A percentile compares a stretch with the other conserved stretches of the same genome.
phyloP scores from a whole-genome alignment of 64 coral and sea anemone species.

The Acropora tenuis region DNA sequence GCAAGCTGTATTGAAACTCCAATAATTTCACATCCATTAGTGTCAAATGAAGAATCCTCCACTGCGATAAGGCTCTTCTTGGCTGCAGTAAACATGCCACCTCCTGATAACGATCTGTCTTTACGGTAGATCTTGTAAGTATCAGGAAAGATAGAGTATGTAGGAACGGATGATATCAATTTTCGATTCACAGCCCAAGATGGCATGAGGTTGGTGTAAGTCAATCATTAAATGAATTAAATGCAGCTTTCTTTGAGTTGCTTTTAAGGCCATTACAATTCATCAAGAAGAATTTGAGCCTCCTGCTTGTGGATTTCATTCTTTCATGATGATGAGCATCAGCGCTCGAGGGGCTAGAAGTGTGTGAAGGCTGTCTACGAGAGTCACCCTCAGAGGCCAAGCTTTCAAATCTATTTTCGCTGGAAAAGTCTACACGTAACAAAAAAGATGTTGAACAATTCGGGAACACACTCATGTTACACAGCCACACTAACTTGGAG shows the following conservation, averaged over 20 bases:
- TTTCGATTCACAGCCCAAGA: slow-evolving; percentile 17
- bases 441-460: background rate
- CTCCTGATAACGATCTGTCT: slow-evolving; percentile 12
- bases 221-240: background rate
- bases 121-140: slow-evolving; percentile 5
- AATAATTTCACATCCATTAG: background rate
- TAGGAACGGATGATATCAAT: background rate
- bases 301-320: background rate
- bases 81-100: slow-evolving; percentile 21
- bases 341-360: background rate
- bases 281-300: slow-evolving; percentile 12
- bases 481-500: background rate
- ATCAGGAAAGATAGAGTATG: slow-evolving; percentile 26
- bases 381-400: background rate
- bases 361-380: background rate
- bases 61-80: slow-evolving; percentile 11
- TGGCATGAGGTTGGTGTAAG: slow-evolving; percentile 17
- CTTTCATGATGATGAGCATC: background rate
- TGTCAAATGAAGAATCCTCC: slow-evolving; percentile 19
- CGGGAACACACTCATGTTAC: background rate
- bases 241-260: slow-evolving; percentile 18
- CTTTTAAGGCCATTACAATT: background rate
- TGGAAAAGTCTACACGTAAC: background rate
- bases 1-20: slow-evolving; percentile 13
- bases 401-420: background rate